Conservation (phyloP, 1,140 invertebrate genomes). For the Brachionus plicatilis region DNA sequence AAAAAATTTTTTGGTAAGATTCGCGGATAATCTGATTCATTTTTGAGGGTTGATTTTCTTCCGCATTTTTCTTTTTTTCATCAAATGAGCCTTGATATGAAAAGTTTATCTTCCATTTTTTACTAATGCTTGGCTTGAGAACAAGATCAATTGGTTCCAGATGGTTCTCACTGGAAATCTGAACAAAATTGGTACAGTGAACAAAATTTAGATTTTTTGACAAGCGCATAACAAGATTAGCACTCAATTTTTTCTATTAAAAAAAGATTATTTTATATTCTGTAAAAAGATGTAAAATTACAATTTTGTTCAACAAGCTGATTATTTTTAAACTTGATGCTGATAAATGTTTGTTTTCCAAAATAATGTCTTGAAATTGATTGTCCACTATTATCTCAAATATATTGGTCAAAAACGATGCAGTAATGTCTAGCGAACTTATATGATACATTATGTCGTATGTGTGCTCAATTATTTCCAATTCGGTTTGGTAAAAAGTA, state of each 20-base stretch:
- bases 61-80: neutral
- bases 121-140: neutral
- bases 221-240: neutral
- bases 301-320: neutral
- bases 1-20: neutral
- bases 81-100: neutral
- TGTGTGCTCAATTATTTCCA: neutral
- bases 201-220: neutral
- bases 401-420: neutral
- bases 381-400: neutral
- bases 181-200: neutral
- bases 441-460: slow-evolving; percentile 5
- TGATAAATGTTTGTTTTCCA: neutral
- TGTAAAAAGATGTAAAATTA: neutral
- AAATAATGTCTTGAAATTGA: neutral
- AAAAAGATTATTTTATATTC: neutral
- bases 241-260: slow-evolving; percentile 13
- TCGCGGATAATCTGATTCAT: neutral
- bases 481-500: neutral
- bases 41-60: neutral
- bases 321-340: neutral
- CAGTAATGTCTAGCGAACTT: neutral
- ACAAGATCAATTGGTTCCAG: slow-evolving; percentile 16
- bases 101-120: neutral
- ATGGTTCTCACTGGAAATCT: neutral